Evolutionary conservation across 2,888 invertebrate genomes (phyloP).

Genomic region (Plusia festucae): DNA sequence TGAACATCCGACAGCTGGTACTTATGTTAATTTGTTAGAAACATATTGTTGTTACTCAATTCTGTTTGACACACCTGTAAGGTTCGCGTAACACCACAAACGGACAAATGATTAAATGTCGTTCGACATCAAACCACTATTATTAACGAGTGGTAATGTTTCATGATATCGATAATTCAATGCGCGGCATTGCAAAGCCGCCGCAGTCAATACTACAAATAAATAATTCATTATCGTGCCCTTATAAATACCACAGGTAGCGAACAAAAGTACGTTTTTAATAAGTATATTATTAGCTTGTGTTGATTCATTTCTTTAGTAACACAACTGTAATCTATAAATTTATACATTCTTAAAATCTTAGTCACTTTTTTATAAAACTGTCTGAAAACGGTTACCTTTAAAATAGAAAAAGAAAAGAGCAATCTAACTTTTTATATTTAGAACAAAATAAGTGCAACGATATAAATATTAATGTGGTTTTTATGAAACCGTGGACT

Average conservation of each 20-base stretch:
- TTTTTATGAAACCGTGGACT: conserved; percentile 55
- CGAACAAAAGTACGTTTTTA: conserved; percentile 39
- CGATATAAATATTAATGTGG: conserved; percentile 8
- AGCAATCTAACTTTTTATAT: neutral
- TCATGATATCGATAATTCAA: conserved; percentile 61
- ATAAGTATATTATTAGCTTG: conserved; percentile 10
- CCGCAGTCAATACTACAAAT: conserved; percentile 54
- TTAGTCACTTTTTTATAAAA: neutral
- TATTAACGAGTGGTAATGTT: conserved; percentile 55
- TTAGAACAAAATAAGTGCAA: conserved; percentile 3
- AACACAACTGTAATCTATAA: neutral
- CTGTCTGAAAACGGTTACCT: conserved; percentile 1
- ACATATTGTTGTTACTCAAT: conserved; percentile 46
- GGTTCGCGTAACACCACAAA: conserved; percentile 41
- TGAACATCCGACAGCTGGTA: conserved; percentile 20
- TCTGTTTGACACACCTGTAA: conserved; percentile 38
- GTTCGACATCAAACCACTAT: conserved; percentile 45
- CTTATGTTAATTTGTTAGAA: conserved; percentile 41
- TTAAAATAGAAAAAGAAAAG: neutral
- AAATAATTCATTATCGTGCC: conserved; percentile 59
- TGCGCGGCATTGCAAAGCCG: conserved; percentile 56
- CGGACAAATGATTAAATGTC: conserved; percentile 51
- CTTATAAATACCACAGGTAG: conserved; percentile 43
- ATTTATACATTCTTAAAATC: neutral
- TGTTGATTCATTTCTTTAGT: conserved; percentile 17